phyloP scores from a whole-genome alignment of 2,113 vertebrate genomes.

The Lepisosteus osseus region DNA sequence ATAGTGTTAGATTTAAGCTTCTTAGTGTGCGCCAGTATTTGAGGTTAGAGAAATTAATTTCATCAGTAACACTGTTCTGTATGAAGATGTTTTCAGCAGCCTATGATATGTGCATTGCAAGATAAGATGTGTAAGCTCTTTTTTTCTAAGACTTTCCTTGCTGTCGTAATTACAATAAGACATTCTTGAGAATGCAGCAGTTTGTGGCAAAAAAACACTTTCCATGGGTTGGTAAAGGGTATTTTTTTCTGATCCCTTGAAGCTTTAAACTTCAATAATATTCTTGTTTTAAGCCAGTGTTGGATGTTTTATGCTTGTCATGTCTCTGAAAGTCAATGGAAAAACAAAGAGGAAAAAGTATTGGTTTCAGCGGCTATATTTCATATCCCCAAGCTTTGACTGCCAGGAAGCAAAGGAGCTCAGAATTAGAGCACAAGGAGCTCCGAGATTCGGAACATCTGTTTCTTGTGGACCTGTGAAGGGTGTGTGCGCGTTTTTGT shows the following conservation, averaged over 20 bases:
- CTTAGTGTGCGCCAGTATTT: slow-evolving; percentile 34
- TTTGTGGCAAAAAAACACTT: not conserved
- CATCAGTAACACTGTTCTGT: too few species aligned
- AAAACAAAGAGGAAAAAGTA: slow-evolving; percentile 21
- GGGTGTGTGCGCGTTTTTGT: slow-evolving; percentile 49
- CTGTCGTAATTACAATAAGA: slow-evolving; percentile 32
- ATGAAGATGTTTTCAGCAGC: slow-evolving; percentile 17
- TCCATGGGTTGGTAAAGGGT: slow-evolving; percentile 45
- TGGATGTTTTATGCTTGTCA: slow-evolving; percentile 54
- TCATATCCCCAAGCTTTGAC: slow-evolving; percentile 19
- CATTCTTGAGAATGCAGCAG: slow-evolving; percentile 31
- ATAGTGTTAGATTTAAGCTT: slow-evolving; percentile 60
- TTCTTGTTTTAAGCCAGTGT: slow-evolving; percentile 47
- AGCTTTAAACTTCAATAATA: slow-evolving; percentile 50
- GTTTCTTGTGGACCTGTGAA: slow-evolving; percentile 49
- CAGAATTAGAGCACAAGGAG: slow-evolving; percentile 16
- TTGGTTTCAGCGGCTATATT: slow-evolving; percentile 15
- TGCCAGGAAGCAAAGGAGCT: slow-evolving; percentile 22
- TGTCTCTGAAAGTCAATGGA: slow-evolving; percentile 53
- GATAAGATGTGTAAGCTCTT: slow-evolving; percentile 37
- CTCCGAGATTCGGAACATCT: slow-evolving; percentile 50
- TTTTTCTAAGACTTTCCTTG: slow-evolving; percentile 35
- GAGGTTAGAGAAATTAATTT: not conserved
- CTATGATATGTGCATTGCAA: slow-evolving; percentile 35
- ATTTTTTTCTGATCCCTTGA: slow-evolving; percentile 47